These are phyloP conservation scores for Acromyrmex heyeri DNA, from an alignment of 1,140 invertebrate species.

Conservation along the genomic window DNA sequence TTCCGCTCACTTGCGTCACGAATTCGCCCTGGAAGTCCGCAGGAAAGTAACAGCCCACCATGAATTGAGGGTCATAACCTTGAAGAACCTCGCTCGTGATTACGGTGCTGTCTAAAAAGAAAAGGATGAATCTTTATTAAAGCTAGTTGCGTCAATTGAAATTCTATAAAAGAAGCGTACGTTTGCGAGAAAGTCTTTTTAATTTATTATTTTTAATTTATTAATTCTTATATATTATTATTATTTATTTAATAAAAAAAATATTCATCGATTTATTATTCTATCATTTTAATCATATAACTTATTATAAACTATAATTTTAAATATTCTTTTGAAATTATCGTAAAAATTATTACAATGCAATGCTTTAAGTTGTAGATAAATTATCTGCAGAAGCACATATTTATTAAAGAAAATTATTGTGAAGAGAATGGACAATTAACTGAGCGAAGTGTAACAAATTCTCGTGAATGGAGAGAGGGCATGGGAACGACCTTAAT, in stretches of 20 bases:
- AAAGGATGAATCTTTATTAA: conserved; percentile 33
- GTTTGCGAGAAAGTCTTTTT: too few species aligned
- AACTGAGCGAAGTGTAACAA: conserved; percentile 6
- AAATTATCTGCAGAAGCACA: neutral
- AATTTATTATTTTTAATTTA: conserved; percentile 6
- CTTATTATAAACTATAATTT: neutral
- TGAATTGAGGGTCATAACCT: conserved; percentile 75
- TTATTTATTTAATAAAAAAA: conserved; percentile 4
- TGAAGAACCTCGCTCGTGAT: conserved; percentile 74
- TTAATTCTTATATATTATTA: neutral
- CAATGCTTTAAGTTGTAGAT: neutral
- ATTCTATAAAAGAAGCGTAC: neutral
- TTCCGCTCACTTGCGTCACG: conserved; percentile 88
- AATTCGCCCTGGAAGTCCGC: conserved; percentile 90
- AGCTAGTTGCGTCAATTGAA: neutral
- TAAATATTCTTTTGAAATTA: conserved; percentile 3
- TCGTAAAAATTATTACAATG: neutral
- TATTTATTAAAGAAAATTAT: neutral
- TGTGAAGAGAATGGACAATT: neutral
- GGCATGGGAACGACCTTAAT: conserved; percentile 63
- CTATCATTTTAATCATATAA: neutral
- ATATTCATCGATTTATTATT: neutral
- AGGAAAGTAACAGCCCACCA: conserved; percentile 89
- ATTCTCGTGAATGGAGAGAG: conserved; percentile 30
- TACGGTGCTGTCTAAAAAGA: conserved; percentile 72